phyloP scores from a whole-genome alignment of 1,140 invertebrate species.

The Pogonomyrmex californicus region DNA sequence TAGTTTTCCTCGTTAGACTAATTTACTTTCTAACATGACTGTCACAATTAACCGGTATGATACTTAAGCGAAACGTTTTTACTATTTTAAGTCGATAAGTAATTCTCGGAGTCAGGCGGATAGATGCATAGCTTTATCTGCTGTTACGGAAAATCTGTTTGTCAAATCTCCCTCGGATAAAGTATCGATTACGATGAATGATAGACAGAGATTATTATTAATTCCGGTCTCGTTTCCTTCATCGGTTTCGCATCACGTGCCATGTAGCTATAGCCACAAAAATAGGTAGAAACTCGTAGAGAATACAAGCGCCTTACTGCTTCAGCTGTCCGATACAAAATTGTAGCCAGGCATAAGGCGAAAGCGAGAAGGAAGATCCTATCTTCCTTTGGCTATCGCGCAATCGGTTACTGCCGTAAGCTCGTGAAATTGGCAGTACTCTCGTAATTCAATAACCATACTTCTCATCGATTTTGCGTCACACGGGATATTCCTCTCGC shows the following conservation, averaged over 20 bases:
- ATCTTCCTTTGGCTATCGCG: constrained; percentile 33
- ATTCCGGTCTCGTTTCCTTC: constrained; percentile 45
- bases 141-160: constrained; percentile 25
- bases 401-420: constrained; percentile 57
- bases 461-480: constrained; percentile 60
- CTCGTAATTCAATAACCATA: constrained; percentile 61
- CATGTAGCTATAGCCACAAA: neutral
- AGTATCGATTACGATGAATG: constrained; percentile 30
- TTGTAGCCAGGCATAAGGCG: constrained; percentile 8
- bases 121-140: neutral
- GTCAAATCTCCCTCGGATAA: neutral
- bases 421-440: constrained; percentile 60
- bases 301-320: constrained; percentile 40
- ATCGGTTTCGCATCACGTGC: constrained; percentile 57
- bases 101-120: neutral
- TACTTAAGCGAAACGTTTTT: neutral
- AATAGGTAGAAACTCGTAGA: constrained; percentile 34
- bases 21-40: constrained; percentile 27
- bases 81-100: neutral
- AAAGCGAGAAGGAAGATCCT: constrained; percentile 25
- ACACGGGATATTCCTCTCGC: constrained; percentile 34
- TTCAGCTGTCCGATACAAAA: constrained; percentile 52
- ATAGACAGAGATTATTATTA: constrained; percentile 54
- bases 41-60: neutral
- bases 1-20: neutral